These are phyloP conservation scores for Spilosoma lubricipeda DNA, from an alignment of 2,888 invertebrate genomes.

Conservation along the genomic window DNA sequence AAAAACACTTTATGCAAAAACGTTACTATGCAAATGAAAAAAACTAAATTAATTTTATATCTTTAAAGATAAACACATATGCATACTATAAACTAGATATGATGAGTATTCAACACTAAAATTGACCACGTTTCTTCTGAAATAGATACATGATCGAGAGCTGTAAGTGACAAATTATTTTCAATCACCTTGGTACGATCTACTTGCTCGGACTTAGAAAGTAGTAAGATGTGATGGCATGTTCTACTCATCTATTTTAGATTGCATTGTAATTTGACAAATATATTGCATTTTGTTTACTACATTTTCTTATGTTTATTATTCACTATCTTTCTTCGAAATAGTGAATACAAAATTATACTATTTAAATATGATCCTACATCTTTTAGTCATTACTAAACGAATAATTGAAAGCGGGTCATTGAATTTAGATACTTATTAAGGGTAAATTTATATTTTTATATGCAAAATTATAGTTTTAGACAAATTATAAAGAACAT, in stretches of 20 bases:
- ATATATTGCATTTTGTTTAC: background rate
- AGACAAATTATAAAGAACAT: too few species aligned
- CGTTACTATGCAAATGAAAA: background rate
- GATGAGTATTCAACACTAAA: background rate
- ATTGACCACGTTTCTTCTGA: slow-evolving; percentile 20
- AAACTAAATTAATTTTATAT: background rate
- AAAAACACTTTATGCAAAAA: too few species aligned
- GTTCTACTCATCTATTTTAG: background rate
- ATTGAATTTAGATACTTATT: background rate
- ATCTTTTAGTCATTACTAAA: too few species aligned
- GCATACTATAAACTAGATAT: background rate
- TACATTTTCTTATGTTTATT: background rate
- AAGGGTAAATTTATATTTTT: too few species aligned
- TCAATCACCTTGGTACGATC: slow-evolving; percentile 11
- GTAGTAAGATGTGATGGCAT: background rate
- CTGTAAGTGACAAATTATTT: slow-evolving; percentile 18
- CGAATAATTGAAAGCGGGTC: background rate
- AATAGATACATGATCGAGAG: slow-evolving; percentile 5
- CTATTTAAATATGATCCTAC: background rate
- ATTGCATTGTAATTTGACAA: background rate
- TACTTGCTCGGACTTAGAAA: slow-evolving; percentile 8
- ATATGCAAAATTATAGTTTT: too few species aligned
- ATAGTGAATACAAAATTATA: background rate
- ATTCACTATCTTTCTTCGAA: background rate
- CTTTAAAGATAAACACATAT: background rate